Evolutionary conservation across 2,888 invertebrate genomes (phyloP).

Genomic region (Aleiodes alternator): DNA sequence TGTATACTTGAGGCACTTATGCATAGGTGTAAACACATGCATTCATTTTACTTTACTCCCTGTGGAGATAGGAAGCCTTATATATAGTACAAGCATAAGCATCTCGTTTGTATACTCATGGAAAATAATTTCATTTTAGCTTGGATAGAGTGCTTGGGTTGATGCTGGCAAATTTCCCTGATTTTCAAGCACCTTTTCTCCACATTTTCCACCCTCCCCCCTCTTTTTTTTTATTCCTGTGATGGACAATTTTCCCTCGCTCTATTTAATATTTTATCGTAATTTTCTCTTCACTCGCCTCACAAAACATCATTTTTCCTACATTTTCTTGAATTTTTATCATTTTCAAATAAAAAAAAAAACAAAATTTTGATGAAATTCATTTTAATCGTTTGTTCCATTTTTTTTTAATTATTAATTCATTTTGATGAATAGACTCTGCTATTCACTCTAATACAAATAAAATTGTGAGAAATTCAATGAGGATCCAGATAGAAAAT

Average conservation of each 20-base stretch:
- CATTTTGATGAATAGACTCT: no score
- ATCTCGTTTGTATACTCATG: conserved; percentile 25
- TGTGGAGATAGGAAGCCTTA: conserved; percentile 20
- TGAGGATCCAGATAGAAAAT: no score
- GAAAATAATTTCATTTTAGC: conserved; percentile 32
- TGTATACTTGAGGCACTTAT: conserved; percentile 5
- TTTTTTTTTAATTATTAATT: no score
- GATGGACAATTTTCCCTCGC: conserved; percentile 28
- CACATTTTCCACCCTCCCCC: background rate
- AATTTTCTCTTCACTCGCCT: background rate
- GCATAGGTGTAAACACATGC: conserved; percentile 32
- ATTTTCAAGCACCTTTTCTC: conserved; percentile 27
- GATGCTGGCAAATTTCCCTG: conserved; percentile 23
- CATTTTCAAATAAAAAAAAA: no score
- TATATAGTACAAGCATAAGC: conserved; percentile 8
- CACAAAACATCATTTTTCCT: no score
- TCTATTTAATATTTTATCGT: conserved; percentile 8
- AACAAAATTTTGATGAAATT: no score
- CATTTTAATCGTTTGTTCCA: no score
- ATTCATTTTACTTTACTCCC: conserved; percentile 16
- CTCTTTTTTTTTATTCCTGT: conserved; percentile 9
- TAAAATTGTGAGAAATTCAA: no score
- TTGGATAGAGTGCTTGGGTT: conserved; percentile 3
- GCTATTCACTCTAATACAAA: no score
- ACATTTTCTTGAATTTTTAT: no score